A percentile compares a stretch with the other conserved stretches of the same genome.
Conservation (phyloP, 2,888 invertebrate species). For the Heteromurus nitidus region DNA sequence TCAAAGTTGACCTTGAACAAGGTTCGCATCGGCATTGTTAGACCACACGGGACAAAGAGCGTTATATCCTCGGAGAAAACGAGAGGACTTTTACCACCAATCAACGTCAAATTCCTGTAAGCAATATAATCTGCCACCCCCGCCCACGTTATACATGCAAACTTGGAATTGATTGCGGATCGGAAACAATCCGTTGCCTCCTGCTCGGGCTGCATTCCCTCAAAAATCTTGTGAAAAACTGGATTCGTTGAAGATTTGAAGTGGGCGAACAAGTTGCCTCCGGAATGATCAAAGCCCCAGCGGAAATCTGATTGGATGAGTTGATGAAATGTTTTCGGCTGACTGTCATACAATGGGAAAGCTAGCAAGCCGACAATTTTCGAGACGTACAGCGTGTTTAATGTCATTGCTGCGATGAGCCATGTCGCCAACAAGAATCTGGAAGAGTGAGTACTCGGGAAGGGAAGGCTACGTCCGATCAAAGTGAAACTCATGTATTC, state of each 20-base stretch:
- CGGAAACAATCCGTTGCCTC: conserved; percentile 49
- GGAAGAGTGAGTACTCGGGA: conserved; percentile 1
- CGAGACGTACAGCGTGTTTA: conserved; percentile 46
- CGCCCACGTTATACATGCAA: conserved; percentile 62
- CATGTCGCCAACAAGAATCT: conserved; percentile 21
- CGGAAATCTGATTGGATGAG: conserved; percentile 31
- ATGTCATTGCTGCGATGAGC: conserved; percentile 37
- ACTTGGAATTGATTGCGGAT: conserved; percentile 22
- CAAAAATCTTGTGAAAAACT: conserved; percentile 34
- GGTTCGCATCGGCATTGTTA: neutral
- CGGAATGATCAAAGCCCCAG: conserved; percentile 58
- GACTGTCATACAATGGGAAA: conserved; percentile 40
- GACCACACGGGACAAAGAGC: conserved; percentile 32
- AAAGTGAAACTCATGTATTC: conserved; percentile 29
- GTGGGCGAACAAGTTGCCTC: conserved; percentile 51
- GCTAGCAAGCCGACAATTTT: conserved; percentile 46
- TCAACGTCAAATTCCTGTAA: conserved; percentile 44
- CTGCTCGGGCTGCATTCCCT: conserved; percentile 17
- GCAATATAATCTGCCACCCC: conserved; percentile 46
- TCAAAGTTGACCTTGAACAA: conserved; percentile 11
- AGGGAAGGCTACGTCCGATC: conserved; percentile 27
- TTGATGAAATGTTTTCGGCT: conserved; percentile 51
- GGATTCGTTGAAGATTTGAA: conserved; percentile 45
- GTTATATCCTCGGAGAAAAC: conserved; percentile 43
- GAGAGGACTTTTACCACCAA: conserved; percentile 39